Evolutionary conservation across 2,888 invertebrate genomes (phyloP), one percentile per base, ranked within the genome.

Genomic region (Dryococelus australis): DNA sequence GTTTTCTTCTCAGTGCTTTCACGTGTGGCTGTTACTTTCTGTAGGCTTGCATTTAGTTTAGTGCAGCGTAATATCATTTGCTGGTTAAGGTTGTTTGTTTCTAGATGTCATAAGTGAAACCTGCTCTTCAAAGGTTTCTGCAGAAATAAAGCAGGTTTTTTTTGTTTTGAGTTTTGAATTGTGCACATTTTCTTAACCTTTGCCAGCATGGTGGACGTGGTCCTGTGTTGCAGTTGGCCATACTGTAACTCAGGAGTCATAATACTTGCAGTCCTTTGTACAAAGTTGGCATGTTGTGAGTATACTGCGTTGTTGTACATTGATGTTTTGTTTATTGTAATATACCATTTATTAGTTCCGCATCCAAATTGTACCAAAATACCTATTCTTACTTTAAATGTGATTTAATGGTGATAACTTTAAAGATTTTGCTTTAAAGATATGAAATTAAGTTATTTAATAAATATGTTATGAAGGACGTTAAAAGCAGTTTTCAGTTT

Each of bases 231-330:
- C 65, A 65, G 65, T 65, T 24, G 12, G 65, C 24, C n/a, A 65
- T 16, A 65, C n/a, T 65, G 65, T 16, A 65, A 65, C 24, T n/a
- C n/a, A 24, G 13, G n/a, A 65, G 13, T n/a, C 6, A 65, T 65
- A 65, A 65, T 65, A 65, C 65, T 65, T 65, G 65, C 65, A 65
- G 65, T 65, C 3, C 65, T 65, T 65, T 65, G 65, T 65, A 65
- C 65, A 65, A 65, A 65, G 65, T 65, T 65, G n/a, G 8, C 3
- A 10, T 65, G 65, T 65, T 65, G 65, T 65, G 16, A 65, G 10
- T 65, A 65, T 65, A n/a, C 65, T 47, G 16, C 16, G 47, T 47
- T 65, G 65, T 65, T 65, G 65, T 20, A 65, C 65, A 65, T 65
- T 65, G 20, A 24, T n/a, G 8, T 65, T 65, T 8, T 16, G n/a